A percentile compares a stretch with the other conserved stretches of the same genome.
Evolutionary conservation across 2,797 vertebrate species (phyloP).

Genomic region (Rachycentron canadum): DNA sequence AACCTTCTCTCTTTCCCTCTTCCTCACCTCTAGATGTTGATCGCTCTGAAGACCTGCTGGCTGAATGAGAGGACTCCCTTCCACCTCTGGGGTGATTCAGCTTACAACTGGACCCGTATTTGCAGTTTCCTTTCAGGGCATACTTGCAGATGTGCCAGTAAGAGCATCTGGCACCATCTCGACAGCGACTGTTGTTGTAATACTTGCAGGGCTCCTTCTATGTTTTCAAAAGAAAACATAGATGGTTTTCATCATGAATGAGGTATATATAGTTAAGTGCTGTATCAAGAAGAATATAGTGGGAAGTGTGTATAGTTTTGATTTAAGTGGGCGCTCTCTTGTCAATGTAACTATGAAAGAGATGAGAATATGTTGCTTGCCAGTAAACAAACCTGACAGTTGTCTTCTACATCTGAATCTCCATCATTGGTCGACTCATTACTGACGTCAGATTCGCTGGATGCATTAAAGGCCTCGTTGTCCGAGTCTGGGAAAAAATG

Average conservation of each 20-base stretch:
- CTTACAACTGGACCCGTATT: conserved; percentile 60
- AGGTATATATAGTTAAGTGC: not conserved
- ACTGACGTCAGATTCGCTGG: not conserved
- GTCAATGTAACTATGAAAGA: not conserved
- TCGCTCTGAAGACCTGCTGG: not conserved
- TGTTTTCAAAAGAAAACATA: not conserved
- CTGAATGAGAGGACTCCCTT: not conserved
- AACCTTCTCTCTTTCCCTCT: not conserved
- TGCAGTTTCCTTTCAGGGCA: conserved; percentile 69
- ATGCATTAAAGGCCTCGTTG: rapidly evolving
- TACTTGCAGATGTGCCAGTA: conserved; percentile 76
- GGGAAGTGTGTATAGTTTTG: not conserved
- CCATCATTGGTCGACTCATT: not conserved
- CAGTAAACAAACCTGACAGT: conserved; percentile 35
- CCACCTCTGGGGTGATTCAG: conserved; percentile 58
- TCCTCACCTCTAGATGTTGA: conserved; percentile 25
- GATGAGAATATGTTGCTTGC: not conserved
- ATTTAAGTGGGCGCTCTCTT: not conserved
- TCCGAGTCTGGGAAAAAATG: conserved; percentile 17
- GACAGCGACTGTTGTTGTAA: conserved; percentile 78
- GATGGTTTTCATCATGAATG: not conserved
- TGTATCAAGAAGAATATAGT: too few species aligned
- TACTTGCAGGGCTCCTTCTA: conserved; percentile 58
- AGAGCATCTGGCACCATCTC: conserved; percentile 51
- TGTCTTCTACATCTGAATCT: not conserved